Evolutionary conservation across 2,113 vertebrate species (phyloP), one percentile per base, ranked within the genome.

Genomic region (Serinus canaria): DNA sequence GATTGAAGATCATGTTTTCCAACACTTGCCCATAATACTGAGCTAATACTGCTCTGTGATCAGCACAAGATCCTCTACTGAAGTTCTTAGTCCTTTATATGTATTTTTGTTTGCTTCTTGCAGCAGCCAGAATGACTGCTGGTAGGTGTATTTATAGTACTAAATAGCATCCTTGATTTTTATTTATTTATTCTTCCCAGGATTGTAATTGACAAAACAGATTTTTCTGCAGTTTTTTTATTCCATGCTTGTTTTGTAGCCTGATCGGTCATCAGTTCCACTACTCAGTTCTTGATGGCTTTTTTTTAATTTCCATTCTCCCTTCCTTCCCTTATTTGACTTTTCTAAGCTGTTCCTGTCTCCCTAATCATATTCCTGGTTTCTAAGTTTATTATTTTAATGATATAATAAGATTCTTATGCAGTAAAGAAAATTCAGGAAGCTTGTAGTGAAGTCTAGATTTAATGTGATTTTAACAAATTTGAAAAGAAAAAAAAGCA

Each of bases 311-410:
- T 95, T 94, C 39, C 53, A 28, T 88, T 94, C 56, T 90, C 22
- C 14, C 13, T 79, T 90, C 31, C 31, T 92, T 47, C 11, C 46
- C 41, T 94, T 53, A 68, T 60, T 76, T 55, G 67, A 67, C 15
- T 64, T 80, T 64, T 52, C 49, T 73, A 27, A 86, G 59, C 49
- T 52, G 55, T 37, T 77, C 66, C 19, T 25, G n/a, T 67, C 46
- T 87, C 19, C 50, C 31, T 84, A 58, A 49, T 89, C 11, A 7
- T 56, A 56, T 69, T 87, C 11, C 37, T 83, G 31, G 21, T 77
- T 81, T 81, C 23, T 35, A 35, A 64, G 59, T 80, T 73, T 89
- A 37, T 91, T 92, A 79, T 94, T 91, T 73, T 87, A 91, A 83
- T 81, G 55, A 49, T 35, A 28, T 59, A 75, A 70, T 75, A 62